phyloP scores from a whole-genome alignment of 2,888 invertebrate species.

The Polylopha cassiicola region DNA sequence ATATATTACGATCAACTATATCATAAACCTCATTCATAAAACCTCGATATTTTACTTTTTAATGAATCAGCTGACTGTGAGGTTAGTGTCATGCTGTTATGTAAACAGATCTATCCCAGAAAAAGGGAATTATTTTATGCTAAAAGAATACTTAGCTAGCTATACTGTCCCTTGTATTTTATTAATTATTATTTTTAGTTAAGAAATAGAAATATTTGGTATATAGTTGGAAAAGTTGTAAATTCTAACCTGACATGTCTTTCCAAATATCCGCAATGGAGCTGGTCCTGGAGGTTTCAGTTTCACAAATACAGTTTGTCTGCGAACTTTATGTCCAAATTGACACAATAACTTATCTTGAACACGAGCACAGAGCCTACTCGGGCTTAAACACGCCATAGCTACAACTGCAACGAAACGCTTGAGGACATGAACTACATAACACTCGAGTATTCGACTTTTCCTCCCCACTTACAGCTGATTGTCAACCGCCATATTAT shows the following conservation, averaged over 20 bases:
- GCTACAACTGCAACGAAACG: conserved; percentile 84
- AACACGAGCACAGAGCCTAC: conserved; percentile 88
- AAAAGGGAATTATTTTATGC: conserved; percentile 31
- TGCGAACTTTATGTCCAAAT: conserved; percentile 83
- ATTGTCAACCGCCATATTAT: conserved; percentile 63
- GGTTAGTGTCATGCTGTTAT: conserved; percentile 56
- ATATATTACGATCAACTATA: not conserved
- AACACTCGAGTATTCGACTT: conserved; percentile 63
- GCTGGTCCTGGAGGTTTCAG: conserved; percentile 81
- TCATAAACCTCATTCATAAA: conserved; percentile 28
- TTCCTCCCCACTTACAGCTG: conserved; percentile 76
- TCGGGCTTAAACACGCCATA: conserved; percentile 90
- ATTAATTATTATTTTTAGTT: conserved; percentile 6
- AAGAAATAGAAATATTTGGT: conserved; percentile 4
- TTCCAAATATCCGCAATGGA: conserved; percentile 73
- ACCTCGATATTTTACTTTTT: conserved; percentile 26
- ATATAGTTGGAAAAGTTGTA: conserved; percentile 15
- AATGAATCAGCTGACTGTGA: conserved; percentile 41
- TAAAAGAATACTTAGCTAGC: not conserved
- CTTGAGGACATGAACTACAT: conserved; percentile 75
- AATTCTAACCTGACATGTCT: conserved; percentile 69
- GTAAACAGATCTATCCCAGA: conserved; percentile 41
- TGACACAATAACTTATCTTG: conserved; percentile 88
- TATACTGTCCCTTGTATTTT: not conserved
- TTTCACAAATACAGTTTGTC: conserved; percentile 83